Evolutionary conservation across 2,113 vertebrate genomes (phyloP).

Genomic region (Marmota flaviventris): DNA sequence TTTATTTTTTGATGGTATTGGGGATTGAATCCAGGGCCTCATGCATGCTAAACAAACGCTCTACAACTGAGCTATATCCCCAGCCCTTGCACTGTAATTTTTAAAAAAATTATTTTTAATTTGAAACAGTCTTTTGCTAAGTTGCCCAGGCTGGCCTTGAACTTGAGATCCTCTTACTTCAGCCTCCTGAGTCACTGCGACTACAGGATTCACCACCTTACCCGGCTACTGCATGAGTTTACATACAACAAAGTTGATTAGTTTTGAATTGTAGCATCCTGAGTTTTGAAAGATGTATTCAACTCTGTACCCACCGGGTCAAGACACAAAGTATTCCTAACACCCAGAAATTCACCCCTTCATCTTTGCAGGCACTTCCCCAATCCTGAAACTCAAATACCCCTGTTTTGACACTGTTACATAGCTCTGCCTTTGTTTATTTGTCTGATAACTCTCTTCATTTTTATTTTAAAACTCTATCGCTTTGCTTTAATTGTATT

Average conservation of each 20-base stretch:
- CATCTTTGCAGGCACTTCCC: background rate
- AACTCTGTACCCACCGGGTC: too few species aligned
- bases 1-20: background rate
- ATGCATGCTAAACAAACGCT: too few species aligned
- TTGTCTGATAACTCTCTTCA: background rate
- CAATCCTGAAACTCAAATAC: background rate
- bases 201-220: background rate
- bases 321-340: background rate
- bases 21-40: background rate
- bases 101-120: background rate
- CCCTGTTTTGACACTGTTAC: background rate
- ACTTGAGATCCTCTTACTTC: background rate
- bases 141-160: background rate
- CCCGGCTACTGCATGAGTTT: background rate
- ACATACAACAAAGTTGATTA: background rate
- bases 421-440: background rate
- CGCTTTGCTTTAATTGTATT: constrained; percentile 49
- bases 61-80: background rate
- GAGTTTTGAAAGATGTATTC: too few species aligned
- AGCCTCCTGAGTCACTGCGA: background rate
- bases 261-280: background rate
- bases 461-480: constrained; percentile 47
- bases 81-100: too few species aligned
- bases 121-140: background rate
- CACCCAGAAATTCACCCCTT: background rate